Evolutionary conservation across 1,140 invertebrate genomes (phyloP), one percentile per base, ranked within the genome.

Genomic region (Polyergus mexicanus): DNA sequence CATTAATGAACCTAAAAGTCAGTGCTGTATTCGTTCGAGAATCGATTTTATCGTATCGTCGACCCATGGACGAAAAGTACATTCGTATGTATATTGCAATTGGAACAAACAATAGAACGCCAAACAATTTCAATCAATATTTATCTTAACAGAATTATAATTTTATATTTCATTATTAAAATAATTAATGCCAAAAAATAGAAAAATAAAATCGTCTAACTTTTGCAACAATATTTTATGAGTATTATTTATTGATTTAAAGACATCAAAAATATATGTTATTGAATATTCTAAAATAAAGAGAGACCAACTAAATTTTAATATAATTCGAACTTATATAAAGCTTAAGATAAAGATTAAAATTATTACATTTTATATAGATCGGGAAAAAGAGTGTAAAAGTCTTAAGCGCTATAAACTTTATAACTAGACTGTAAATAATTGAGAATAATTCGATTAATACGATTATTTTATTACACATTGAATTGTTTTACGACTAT

Each of bases 11-110:
- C 71, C 69, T 74, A 76, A 60, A 84, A 81, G 85, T 87, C 85
- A 75, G 68, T 72, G 51, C 44, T 62, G 66, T 76, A 77, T 69
- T 74, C 78, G 41, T 47, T 69, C 54, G 62, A 80, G 84, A 90
- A 90, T 84, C 85, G 78, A 90, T 90, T 90, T 87, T 84, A 81
- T 89, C 51, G 74, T 78, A 66, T 75, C 72, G 62, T 66, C 78
- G 85, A 32, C 25, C 51, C 4, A 7, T 47, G 38, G 22, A 71
- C n/a, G 32, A 66, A 58, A 80, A 71, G 16, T 38, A 25, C 22
- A 13, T 69, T 68, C 32, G 47, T 6, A 1, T 80, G 19, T 25
- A 54, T 80, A 10, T 68, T 47, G 44, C 63, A 63, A 63, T 16
- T 28, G 44, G 44, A 19, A 44, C 10, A 58, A 75, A 2, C 35